Evolutionary conservation across 1,140 invertebrate genomes (phyloP), one percentile per base, ranked within the genome.

Genomic region (Listronotus oregonensis): DNA sequence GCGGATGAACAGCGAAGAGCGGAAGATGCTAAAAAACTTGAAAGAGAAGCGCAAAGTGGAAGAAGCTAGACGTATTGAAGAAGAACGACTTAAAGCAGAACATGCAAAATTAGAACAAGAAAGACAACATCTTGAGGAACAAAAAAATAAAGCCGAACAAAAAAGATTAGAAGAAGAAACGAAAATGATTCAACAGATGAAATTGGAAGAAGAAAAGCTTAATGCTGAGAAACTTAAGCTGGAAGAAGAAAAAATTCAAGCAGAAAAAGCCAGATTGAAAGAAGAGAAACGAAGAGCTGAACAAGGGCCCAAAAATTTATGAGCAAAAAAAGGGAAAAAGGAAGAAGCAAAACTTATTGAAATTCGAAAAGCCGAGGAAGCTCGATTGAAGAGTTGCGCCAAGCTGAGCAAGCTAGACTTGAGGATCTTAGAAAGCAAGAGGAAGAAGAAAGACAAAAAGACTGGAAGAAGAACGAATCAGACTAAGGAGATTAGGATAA

Each of bases 191-290:
- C 10, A 18, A 10, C 62, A 62, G 81, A 84, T 82, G 0, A 77
- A 78, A 43, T 78, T 76, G 27, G 80, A 78, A 21, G 80, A 75
- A 67, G 82, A 84, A 74, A 80, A 69, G 60, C 51, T 52, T 3
- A 67, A 61, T 40, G 54, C 62, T 17, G 63, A 72, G 51, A 56
- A 71, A 62, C 50, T 52, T 60, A 59, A 60, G 42, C 15, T 64
- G 52, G 65, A 59, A 39, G 58, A 65, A 27, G 65, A 64, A 52
- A 34, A 39, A 27, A 46, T 47, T n/a, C 60, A 49, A 51, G 66
- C 31, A 2, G 63, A 71, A 54, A 63, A 64, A 42, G 56, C 71
- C 68, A 74, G 64, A 66, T 62, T 70, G 61, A 44, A 37, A 42
- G 81, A 82, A 56, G 81, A 84, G 64, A 51, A 75, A 32, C 43